Conservation (phyloP, 2,113 vertebrate species). For the Columba livia region DNA sequence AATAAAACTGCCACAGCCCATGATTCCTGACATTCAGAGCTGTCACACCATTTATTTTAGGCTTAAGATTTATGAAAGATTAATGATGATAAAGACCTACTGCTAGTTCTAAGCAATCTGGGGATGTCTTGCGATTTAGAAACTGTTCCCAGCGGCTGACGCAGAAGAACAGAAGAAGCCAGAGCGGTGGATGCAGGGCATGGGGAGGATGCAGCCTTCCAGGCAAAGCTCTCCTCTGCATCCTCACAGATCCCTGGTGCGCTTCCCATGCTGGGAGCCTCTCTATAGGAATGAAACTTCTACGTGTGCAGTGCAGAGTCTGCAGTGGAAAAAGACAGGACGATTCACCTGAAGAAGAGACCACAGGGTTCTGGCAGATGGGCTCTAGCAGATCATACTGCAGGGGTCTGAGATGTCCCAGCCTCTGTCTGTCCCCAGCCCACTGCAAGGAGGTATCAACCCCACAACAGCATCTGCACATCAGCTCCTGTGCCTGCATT, state of each 20-base stretch:
- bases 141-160: neutral
- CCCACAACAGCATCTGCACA: neutral
- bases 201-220: neutral
- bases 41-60: conserved; percentile 14
- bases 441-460: neutral
- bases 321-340: neutral
- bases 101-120: neutral
- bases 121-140: neutral
- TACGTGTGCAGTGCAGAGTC: neutral
- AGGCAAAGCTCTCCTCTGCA: neutral
- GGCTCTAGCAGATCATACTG: neutral
- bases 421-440: neutral
- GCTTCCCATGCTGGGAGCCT: neutral
- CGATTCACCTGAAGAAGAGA: neutral
- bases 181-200: neutral
- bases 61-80: conserved; percentile 15
- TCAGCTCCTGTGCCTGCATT: neutral
- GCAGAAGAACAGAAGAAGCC: neutral
- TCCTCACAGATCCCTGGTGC: neutral
- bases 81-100: conserved; percentile 4
- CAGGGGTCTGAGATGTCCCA: neutral
- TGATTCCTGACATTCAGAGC: conserved; percentile 13
- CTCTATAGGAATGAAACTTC: neutral
- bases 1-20: neutral
- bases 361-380: neutral